These are phyloP conservation scores for Corydoras sp. DNA, from an alignment of 2,113 vertebrate genomes.

Conservation along the genomic window DNA sequence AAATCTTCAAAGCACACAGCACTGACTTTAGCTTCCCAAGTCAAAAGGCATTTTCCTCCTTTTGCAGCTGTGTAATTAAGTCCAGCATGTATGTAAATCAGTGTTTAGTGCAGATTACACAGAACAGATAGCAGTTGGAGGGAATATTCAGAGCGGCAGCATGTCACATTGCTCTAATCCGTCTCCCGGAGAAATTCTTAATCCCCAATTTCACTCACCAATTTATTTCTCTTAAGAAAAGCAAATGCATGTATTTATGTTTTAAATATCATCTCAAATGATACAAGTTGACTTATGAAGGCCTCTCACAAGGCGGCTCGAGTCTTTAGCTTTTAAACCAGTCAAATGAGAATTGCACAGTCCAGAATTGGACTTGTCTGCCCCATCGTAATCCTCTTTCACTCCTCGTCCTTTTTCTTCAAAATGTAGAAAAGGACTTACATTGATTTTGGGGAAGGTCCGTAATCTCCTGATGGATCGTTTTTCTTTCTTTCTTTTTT, in stretches of 20 bases:
- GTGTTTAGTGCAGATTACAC: conserved; percentile 11
- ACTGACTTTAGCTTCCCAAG: neutral
- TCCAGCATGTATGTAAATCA: neutral
- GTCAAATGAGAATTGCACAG: conserved; percentile 9
- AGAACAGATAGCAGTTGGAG: conserved; percentile 3
- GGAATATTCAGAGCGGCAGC: neutral
- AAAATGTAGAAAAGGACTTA: conserved; percentile 29
- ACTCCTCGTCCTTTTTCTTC: neutral
- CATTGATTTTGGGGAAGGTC: conserved; percentile 21
- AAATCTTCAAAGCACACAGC: neutral
- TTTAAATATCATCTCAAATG: conserved; percentile 24
- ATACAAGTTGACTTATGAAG: conserved; percentile 14
- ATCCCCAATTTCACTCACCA: conserved; percentile 24
- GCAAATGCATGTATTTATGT: conserved; percentile 16
- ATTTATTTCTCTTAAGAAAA: conserved; percentile 18
- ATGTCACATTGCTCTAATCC: conserved; percentile 24
- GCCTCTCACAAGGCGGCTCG: neutral
- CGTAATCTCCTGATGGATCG: conserved; percentile 10
- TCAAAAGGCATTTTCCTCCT: neutral
- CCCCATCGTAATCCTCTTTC: conserved; percentile 14
- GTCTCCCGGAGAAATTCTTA: conserved; percentile 22
- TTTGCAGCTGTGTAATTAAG: conserved; percentile 13
- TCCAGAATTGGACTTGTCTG: conserved; percentile 3
- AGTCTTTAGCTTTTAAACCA: conserved; percentile 17
- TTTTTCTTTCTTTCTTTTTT: conserved; percentile 9